phyloP scores from a whole-genome alignment of 2,113 vertebrate species.

The Odontophorus gujanensis region DNA sequence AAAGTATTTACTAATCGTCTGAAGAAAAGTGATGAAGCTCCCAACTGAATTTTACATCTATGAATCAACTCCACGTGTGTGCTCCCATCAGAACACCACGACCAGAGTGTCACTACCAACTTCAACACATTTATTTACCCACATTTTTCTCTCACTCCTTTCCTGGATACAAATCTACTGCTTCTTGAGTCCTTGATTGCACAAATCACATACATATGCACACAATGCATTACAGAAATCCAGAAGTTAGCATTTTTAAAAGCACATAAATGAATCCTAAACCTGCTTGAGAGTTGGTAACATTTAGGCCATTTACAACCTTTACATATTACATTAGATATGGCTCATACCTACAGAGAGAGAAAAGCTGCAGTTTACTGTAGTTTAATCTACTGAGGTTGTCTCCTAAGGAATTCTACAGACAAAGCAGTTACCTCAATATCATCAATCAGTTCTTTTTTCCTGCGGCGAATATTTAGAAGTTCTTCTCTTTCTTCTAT shows the following conservation, averaged over 20 bases:
- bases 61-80: background rate
- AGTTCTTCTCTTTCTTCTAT: conserved; percentile 93
- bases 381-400: background rate
- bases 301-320: background rate
- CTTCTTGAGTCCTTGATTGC: background rate
- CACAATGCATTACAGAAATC: background rate
- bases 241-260: background rate
- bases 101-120: background rate
- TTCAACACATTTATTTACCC: background rate
- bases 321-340: background rate
- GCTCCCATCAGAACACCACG: background rate
- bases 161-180: background rate
- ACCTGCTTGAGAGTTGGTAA: background rate
- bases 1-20: background rate
- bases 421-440: conserved; percentile 87
- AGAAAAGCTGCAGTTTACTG: background rate
- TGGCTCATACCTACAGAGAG: background rate
- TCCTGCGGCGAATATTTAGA: conserved; percentile 93
- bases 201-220: background rate
- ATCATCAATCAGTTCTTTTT: conserved; percentile 95
- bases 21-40: background rate
- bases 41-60: background rate
- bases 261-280: background rate
- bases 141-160: background rate
- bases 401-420: background rate